Conservation (phyloP, 2,888 invertebrate genomes). For the Euphydryas editha region DNA sequence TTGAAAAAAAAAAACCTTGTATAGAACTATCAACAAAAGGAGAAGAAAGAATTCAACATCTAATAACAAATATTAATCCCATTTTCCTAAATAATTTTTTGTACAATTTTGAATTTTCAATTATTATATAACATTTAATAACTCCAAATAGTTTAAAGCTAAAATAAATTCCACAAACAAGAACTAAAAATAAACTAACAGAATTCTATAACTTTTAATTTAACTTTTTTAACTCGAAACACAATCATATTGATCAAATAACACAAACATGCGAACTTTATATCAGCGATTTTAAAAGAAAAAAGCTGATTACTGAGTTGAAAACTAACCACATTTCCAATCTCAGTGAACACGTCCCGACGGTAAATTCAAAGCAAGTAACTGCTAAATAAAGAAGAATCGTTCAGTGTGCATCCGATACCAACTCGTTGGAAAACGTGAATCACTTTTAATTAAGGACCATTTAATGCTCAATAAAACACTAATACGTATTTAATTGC, state of each 20-base stretch:
- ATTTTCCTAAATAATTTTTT: too few species aligned
- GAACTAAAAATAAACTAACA: too few species aligned
- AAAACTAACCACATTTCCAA: constrained; percentile 32
- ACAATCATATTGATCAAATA: background rate
- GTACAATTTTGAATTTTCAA: too few species aligned
- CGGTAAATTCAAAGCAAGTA: constrained; percentile 43
- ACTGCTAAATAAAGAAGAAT: constrained; percentile 41
- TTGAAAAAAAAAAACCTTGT: too few species aligned
- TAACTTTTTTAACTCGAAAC: background rate
- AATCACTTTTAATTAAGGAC: constrained; percentile 23
- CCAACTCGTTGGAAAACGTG: constrained; percentile 16
- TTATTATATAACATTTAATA: too few species aligned
- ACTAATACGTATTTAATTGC: constrained; percentile 11
- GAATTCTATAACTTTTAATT: background rate
- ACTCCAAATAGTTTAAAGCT: too few species aligned
- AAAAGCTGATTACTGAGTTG: constrained; percentile 37
- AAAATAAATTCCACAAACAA: too few species aligned
- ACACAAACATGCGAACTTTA: background rate
- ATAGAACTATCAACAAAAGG: too few species aligned
- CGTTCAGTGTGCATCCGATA: constrained; percentile 30
- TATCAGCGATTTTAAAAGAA: constrained; percentile 14
- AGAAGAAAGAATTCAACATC: too few species aligned
- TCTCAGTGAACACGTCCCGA: constrained; percentile 42
- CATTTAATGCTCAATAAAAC: constrained; percentile 8
- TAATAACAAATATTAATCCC: too few species aligned